Conservation (phyloP, 1,140 invertebrate species). For the Cydia fagiglandana region DNA sequence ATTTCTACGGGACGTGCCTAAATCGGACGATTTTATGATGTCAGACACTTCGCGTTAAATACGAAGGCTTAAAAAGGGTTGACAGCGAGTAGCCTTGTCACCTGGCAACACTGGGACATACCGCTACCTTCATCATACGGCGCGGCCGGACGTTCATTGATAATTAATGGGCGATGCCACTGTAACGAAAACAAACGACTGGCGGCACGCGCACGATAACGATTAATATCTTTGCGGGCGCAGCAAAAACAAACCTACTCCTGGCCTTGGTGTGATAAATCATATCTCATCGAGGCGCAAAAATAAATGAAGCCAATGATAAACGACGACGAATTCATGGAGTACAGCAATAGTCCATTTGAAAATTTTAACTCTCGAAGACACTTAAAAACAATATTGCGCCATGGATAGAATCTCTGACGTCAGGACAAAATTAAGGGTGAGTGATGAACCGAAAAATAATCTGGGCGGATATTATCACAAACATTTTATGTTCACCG, state of each 20-base stretch:
- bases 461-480: conserved; percentile 30
- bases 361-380: conserved; percentile 54
- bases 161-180: conserved; percentile 77
- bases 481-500: conserved; percentile 26
- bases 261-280: conserved; percentile 73
- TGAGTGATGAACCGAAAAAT: conserved; percentile 32
- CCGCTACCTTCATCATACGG: conserved; percentile 73
- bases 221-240: conserved; percentile 75
- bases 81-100: conserved; percentile 72
- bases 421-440: conserved; percentile 30
- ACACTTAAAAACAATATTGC: conserved; percentile 14
- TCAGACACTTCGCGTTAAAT: conserved; percentile 73
- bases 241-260: conserved; percentile 75
- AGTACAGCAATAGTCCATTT: conserved; percentile 54
- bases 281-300: conserved; percentile 74
- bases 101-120: conserved; percentile 71
- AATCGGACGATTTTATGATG: conserved; percentile 78
- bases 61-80: conserved; percentile 78
- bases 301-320: conserved; percentile 79
- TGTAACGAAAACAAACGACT: conserved; percentile 78
- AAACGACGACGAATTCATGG: conserved; percentile 69
- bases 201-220: conserved; percentile 72
- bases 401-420: conserved; percentile 13
- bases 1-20: conserved; percentile 63
- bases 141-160: conserved; percentile 74